Percentiles rank a stretch among this genome's conserved stretches.
These are phyloP conservation scores for Siphonodentalium dalli DNA, from an alignment of 2,888 invertebrate species.

Conservation along the genomic window DNA sequence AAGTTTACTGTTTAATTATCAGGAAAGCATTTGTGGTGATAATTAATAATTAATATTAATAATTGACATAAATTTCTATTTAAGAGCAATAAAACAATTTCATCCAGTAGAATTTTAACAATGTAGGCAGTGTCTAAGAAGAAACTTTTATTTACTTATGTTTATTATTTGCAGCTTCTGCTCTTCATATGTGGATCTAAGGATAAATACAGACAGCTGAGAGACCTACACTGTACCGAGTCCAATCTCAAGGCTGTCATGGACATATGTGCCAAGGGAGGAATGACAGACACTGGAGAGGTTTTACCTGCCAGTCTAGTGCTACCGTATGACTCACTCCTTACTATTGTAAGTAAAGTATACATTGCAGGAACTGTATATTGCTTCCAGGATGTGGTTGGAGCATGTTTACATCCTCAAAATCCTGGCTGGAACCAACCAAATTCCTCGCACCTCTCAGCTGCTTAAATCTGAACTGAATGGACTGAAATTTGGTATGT, in stretches of 20 bases:
- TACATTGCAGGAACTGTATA: too few relatives aligned
- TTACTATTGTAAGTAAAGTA: conserved; percentile 74
- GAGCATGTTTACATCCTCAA: background rate
- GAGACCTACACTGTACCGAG: conserved; percentile 91
- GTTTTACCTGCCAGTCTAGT: conserved; percentile 57
- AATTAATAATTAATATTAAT: too few relatives aligned
- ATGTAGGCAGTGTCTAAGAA: too few relatives aligned
- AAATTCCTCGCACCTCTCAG: too few relatives aligned
- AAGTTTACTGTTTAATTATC: too few relatives aligned
- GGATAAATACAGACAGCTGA: conserved; percentile 90
- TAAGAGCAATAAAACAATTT: too few relatives aligned
- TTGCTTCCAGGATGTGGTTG: background rate
- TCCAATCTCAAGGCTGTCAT: conserved; percentile 75
- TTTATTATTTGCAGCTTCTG: conserved; percentile 71
- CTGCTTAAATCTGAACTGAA: too few relatives aligned
- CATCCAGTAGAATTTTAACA: too few relatives aligned
- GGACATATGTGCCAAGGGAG: conserved; percentile 52
- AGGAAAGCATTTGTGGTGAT: too few relatives aligned
- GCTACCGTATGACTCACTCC: conserved; percentile 87
- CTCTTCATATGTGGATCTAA: conserved; percentile 93
- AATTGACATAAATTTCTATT: too few relatives aligned
- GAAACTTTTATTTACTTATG: background rate
- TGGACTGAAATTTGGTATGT: too few relatives aligned
- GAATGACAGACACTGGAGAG: conserved; percentile 36
- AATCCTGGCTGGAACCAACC: too few relatives aligned